Conservation (phyloP, 2,888 invertebrate species). For the Timema cristinae region DNA sequence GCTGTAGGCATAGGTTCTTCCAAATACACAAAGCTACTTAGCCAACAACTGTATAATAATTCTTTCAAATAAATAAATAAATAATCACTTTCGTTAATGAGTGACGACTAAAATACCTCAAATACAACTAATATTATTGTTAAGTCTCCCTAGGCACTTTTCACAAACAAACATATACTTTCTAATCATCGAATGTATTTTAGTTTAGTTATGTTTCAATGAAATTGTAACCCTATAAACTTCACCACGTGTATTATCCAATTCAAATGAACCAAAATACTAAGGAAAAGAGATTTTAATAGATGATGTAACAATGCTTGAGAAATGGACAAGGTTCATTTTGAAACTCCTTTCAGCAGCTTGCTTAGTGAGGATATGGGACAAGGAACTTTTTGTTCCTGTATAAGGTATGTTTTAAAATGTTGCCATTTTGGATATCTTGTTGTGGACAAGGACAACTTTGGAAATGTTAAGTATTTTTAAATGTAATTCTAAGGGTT, state of each 20-base stretch:
- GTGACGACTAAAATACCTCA: neutral
- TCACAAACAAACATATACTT: neutral
- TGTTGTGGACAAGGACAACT: neutral
- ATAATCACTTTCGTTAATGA: no score
- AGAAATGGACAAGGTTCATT: constrained; percentile 2
- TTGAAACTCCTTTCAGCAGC: neutral
- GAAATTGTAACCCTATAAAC: neutral
- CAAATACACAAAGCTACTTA: neutral
- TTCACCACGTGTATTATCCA: neutral
- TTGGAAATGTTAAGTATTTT: neutral
- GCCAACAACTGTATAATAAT: neutral
- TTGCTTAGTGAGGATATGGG: neutral
- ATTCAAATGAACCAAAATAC: neutral
- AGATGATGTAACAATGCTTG: neutral
- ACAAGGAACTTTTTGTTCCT: neutral
- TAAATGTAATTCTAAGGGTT: neutral
- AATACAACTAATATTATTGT: neutral
- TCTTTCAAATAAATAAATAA: no score
- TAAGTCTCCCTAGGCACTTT: neutral
- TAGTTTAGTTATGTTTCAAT: no score
- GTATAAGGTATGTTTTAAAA: neutral
- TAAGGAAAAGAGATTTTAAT: neutral
- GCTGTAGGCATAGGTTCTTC: neutral
- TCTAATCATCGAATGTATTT: no score
- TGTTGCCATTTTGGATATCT: neutral